These are phyloP conservation scores for Andrena marginata DNA, from an alignment of 2,888 invertebrate genomes.

Conservation along the genomic window DNA sequence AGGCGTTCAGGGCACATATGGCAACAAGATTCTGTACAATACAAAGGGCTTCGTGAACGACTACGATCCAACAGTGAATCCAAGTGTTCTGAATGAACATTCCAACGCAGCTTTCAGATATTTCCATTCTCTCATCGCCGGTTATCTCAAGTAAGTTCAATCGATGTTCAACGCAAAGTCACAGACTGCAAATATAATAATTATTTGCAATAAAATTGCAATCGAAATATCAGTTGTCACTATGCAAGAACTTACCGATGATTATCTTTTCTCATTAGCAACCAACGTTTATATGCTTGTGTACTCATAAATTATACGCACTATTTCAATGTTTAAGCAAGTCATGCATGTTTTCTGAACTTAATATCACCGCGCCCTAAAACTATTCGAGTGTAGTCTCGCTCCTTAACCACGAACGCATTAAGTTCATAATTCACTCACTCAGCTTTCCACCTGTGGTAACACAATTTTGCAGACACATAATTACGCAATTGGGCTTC, in stretches of 20 bases:
- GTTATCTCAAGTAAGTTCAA: slow-evolving; percentile 88
- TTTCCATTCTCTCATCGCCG: slow-evolving; percentile 90
- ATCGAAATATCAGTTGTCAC: not conserved
- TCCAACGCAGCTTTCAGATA: slow-evolving; percentile 91
- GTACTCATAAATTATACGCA: too few relatives aligned
- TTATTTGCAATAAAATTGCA: too few relatives aligned
- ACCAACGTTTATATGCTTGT: too few relatives aligned
- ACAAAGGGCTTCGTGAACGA: slow-evolving; percentile 88
- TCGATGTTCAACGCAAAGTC: not conserved
- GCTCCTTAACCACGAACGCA: too few relatives aligned
- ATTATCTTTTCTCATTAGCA: too few relatives aligned
- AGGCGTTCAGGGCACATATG: slow-evolving; percentile 88
- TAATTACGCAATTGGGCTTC: not conserved
- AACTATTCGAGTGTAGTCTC: too few relatives aligned
- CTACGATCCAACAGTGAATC: slow-evolving; percentile 89
- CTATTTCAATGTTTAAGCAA: too few relatives aligned
- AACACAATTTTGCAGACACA: not conserved
- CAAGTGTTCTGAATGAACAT: slow-evolving; percentile 89
- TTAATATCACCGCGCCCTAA: too few relatives aligned
- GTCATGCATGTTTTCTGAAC: too few relatives aligned
- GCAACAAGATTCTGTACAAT: slow-evolving; percentile 88
- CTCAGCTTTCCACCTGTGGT: too few relatives aligned
- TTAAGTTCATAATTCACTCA: too few relatives aligned
- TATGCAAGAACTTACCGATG: not conserved
- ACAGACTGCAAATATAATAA: not conserved